Base-by-base conservation (phyloP, 2,888 invertebrate genomes). In the Embidobia sp. region DNA sequence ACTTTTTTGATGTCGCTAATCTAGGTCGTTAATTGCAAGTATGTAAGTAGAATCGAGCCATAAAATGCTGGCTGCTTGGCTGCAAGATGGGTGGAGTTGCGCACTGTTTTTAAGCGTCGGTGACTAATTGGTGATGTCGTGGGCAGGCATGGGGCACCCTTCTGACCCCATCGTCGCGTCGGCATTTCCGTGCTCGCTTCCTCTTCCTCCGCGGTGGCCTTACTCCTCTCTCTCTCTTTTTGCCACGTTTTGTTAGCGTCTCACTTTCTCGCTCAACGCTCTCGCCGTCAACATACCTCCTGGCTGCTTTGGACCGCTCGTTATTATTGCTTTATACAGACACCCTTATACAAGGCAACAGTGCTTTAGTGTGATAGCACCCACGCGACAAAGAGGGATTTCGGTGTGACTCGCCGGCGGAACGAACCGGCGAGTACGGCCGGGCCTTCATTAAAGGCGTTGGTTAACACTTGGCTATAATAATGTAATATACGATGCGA, bases 81-180 rank as follows among this genome's bases (percentile, higher is more conserved):
- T 76, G 81, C 80, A 80, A 81, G 80, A 78, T 84, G 79, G 83
- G 84, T 83, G 83, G 84, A 82, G 83, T 83, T 59, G 84, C 86
- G 85, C 84, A 86, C 85, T 87, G 89, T 88, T 89, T 89, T 89
- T 87, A 86, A 88, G 86, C 87, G 87, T 86, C 83, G 84, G 85
- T 88, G 86, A 89, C 89, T 88, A 88, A 89, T 89, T 88, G 89
- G 86, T 85, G 86, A 88, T 88, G 89, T 89, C 89, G 89, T 82
- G 86, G 87, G 86, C 89, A 89, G 89, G 87, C 89, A 85, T 86
- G 86, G 86, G 86, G 85, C 85, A 85, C 87, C 85, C 87, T 85
- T 69, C 78, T 77, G 77, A 67, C 78, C 80, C 78, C 77, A 79
- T 74, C 18, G 69, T 66, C 51, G 55, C 66, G 77, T 67, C 69